Evolutionary conservation across 1,140 invertebrate genomes (phyloP).

Genomic region (Micrasema minimum): DNA sequence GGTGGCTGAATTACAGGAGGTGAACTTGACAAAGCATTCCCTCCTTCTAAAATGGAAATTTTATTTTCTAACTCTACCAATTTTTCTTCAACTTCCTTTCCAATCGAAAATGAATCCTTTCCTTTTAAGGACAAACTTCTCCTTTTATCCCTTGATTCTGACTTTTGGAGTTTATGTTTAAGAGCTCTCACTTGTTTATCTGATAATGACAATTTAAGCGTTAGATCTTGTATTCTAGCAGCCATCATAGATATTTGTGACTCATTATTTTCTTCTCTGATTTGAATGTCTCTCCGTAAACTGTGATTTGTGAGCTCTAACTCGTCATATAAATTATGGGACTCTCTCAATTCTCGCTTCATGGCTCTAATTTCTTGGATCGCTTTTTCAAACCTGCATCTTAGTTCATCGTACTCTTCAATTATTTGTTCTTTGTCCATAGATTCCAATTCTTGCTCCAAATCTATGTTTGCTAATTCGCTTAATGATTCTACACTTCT

Average conservation of each 20-base stretch:
- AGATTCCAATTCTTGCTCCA: slow-evolving; percentile 78
- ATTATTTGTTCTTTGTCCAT: slow-evolving; percentile 81
- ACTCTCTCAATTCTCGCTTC: slow-evolving; percentile 83
- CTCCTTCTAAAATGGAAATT: slow-evolving; percentile 73
- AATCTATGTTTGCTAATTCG: slow-evolving; percentile 82
- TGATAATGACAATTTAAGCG: slow-evolving; percentile 80
- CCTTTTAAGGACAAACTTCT: slow-evolving; percentile 85
- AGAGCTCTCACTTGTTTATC: slow-evolving; percentile 83
- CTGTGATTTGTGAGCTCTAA: slow-evolving; percentile 81
- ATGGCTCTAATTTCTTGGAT: slow-evolving; percentile 84
- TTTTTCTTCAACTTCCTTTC: slow-evolving; percentile 86
- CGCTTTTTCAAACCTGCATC: slow-evolving; percentile 82
- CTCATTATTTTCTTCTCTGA: slow-evolving; percentile 75
- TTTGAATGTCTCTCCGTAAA: slow-evolving; percentile 77
- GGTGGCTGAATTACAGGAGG: slow-evolving; percentile 65
- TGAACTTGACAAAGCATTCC: slow-evolving; percentile 54
- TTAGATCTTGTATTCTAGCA: slow-evolving; percentile 85
- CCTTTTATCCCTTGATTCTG: slow-evolving; percentile 80
- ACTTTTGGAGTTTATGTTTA: slow-evolving; percentile 83
- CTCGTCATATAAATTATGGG: slow-evolving; percentile 81
- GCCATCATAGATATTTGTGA: slow-evolving; percentile 83
- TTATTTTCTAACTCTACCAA: slow-evolving; percentile 82
- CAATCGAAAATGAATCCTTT: slow-evolving; percentile 79
- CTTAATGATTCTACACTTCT: slow-evolving; percentile 82
- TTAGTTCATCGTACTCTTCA: slow-evolving; percentile 82